These are phyloP conservation scores for Hypolimnas misippus DNA, from an alignment of 2,888 invertebrate species.

Conservation along the genomic window DNA sequence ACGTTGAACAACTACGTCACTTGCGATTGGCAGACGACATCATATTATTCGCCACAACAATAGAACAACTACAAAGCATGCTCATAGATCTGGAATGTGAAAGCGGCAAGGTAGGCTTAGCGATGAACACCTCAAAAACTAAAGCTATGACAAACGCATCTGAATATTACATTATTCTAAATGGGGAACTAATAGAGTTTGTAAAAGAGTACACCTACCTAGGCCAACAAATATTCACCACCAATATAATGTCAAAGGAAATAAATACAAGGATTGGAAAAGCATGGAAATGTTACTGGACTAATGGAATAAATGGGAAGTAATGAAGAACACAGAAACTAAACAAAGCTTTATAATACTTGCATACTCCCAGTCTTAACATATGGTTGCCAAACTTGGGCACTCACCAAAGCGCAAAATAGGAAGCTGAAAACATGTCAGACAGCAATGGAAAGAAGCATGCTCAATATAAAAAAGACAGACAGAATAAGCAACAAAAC, in stretches of 20 bases:
- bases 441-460: neutral
- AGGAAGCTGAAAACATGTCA: neutral
- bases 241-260: slow-evolving; percentile 6
- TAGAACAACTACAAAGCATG: neutral
- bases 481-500: neutral
- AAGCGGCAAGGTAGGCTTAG: neutral
- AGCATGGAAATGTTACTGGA: neutral
- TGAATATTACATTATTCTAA: neutral
- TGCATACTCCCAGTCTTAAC: neutral
- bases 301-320: neutral
- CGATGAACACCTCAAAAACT: neutral
- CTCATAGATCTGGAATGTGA: neutral
- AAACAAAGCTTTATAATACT: neutral
- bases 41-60: neutral
- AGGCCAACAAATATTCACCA: slow-evolving; percentile 12
- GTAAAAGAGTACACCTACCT: slow-evolving; percentile 18
- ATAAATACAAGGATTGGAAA: neutral
- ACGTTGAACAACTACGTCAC: slow-evolving; percentile 5
- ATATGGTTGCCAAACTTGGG: neutral
- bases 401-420: neutral
- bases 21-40: too few species aligned
- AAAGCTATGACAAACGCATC: slow-evolving; percentile 5
- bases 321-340: neutral
- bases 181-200: slow-evolving; percentile 8
- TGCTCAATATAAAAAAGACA: neutral